Base-by-base conservation (phyloP, 1,140 invertebrate species). In the Drosophila chauvacae region DNA sequence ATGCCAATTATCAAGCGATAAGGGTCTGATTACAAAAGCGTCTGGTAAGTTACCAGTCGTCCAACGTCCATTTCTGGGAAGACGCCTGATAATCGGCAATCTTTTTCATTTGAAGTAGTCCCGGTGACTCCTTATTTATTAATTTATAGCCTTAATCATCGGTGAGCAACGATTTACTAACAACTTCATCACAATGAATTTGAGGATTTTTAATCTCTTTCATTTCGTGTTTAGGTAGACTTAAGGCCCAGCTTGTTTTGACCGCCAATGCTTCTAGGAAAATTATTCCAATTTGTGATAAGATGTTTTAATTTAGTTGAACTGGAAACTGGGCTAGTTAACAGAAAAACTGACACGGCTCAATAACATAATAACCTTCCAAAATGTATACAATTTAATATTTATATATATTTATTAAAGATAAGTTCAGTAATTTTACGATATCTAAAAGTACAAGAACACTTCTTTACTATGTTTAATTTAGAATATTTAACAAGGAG, bases 41-140 rank as follows among this genome's bases (percentile, higher is more conserved):
- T 56, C 53, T 56, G 53, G 53, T 23, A n/a, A 11, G 9, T 37
- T 56, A 11, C 53, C 53, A 56, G 53, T 56, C 53, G 53, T 56
- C 2, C 53, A 56, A 56, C 3, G 53, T 39, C 35, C 53, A 56
- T n/a, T 56, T 56, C 53, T 41, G 20, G 11, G 55, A 56, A 39
- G 53, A 56, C 20, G 55, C 35, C 23, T 42, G 35, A 42, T 42
- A 44, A 26, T 44, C 20, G 10, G 10, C 20, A 41, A 57, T 26
- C 35, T 57, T 20, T 33, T 33, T 20, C n/a, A 42, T 14, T 57
- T 44, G 14, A 41, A 26, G 55, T 57, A 26, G 35, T 39, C 53
- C 14, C 37, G 9, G 14, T 39, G 35, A 39, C 53, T 56, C 35
- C 53, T 23, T n/a, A 56, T 56, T 39, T 56, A 56, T 39, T 23